Conservation (phyloP, 2,113 vertebrate species). For the Fregata magnificens region DNA sequence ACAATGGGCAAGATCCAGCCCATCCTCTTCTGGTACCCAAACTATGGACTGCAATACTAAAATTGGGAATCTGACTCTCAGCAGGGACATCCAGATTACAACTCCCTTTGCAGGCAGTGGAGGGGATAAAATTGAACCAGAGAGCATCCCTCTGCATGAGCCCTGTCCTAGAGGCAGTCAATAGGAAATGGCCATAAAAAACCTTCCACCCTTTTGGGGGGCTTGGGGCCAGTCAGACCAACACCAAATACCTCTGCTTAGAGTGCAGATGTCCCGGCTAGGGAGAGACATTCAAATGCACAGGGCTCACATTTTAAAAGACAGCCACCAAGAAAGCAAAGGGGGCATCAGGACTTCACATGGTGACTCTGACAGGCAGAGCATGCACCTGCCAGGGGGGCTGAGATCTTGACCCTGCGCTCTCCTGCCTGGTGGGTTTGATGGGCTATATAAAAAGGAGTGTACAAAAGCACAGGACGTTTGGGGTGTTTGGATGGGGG, state of each 20-base stretch:
- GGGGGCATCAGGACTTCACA: neutral
- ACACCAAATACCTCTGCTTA: neutral
- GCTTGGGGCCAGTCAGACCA: neutral
- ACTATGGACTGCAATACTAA: neutral
- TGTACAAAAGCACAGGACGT: neutral
- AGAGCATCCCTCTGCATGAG: neutral
- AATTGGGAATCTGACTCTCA: neutral
- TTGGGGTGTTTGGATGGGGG: rapidly evolving
- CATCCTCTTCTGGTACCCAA: neutral
- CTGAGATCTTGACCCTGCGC: neutral
- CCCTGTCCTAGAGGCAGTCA: neutral
- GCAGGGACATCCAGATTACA: neutral
- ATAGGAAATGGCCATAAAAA: neutral
- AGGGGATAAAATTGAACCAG: neutral
- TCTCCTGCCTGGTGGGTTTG: neutral
- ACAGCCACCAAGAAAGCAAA: neutral
- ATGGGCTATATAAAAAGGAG: neutral
- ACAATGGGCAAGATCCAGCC: neutral
- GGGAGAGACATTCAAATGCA: neutral
- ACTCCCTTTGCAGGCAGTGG: neutral
- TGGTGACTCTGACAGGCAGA: neutral
- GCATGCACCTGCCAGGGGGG: too few relatives aligned
- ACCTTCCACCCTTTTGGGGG: rapidly evolving
- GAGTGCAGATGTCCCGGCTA: neutral
- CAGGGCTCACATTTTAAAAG: neutral